These are phyloP conservation scores for Diphyllodes magnificus DNA, from an alignment of 2,113 vertebrate species.

Conservation along the genomic window DNA sequence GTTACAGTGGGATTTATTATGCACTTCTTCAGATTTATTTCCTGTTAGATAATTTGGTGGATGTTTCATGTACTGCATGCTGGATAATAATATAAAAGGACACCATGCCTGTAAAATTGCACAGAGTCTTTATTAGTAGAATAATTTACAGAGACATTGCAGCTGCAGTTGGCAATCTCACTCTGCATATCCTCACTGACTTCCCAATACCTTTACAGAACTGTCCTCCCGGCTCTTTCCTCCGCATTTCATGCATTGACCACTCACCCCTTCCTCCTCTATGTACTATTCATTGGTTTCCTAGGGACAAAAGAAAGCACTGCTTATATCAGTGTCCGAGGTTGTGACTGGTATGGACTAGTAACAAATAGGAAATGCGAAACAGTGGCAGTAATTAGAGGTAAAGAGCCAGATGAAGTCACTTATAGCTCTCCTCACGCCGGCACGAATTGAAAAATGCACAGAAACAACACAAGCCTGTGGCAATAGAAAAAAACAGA, in stretches of 20 bases:
- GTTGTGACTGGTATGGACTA: not conserved
- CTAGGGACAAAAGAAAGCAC: not conserved
- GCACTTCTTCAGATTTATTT: constrained; percentile 33
- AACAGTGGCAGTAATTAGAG: not conserved
- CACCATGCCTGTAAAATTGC: not conserved
- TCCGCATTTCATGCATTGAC: not conserved
- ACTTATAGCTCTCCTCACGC: not conserved
- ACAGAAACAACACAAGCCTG: not conserved
- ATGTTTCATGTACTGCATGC: not conserved
- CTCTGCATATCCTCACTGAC: not conserved
- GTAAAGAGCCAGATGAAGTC: not conserved
- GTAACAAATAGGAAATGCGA: not conserved
- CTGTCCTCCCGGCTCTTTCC: not conserved
- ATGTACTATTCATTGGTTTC: not conserved
- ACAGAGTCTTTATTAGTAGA: not conserved
- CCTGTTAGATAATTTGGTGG: constrained; percentile 17
- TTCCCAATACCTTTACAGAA: not conserved
- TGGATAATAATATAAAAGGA: constrained; percentile 20
- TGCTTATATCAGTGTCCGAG: not conserved
- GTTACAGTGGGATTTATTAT: constrained; percentile 17
- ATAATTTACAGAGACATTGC: not conserved
- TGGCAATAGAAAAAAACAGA: not conserved
- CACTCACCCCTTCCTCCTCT: not conserved
- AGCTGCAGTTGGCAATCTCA: not conserved
- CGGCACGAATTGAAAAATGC: not conserved